phyloP scores from a whole-genome alignment of 2,888 invertebrate genomes.

The Microplitis manilae region DNA sequence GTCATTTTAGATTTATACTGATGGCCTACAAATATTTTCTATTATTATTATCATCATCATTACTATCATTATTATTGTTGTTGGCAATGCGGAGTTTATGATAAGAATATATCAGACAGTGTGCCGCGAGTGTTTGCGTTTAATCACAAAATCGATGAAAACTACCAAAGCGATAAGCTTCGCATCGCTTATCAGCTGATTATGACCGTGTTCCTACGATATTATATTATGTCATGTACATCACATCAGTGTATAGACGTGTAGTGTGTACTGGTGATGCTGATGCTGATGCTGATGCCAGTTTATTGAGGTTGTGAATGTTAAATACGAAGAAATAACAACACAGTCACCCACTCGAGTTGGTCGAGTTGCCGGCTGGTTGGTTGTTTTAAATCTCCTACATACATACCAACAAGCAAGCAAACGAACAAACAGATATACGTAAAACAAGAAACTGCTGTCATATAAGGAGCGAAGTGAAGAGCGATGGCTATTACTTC shows the following conservation, averaged over 20 bases:
- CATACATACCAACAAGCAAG: neutral
- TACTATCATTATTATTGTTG: neutral
- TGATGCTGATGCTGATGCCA: no score
- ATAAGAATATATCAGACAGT: conserved; percentile 35
- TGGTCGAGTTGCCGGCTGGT: no score
- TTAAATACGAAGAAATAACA: no score
- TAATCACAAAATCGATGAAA: conserved; percentile 36
- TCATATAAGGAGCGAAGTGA: conserved; percentile 38
- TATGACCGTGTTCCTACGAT: neutral
- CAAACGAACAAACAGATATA: conserved; percentile 9
- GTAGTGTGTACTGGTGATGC: no score
- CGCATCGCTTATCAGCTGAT: conserved; percentile 20
- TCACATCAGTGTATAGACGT: neutral
- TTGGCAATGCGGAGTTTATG: conserved; percentile 14
- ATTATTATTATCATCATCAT: neutral
- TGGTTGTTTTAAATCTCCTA: no score
- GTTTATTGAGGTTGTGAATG: neutral
- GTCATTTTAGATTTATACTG: neutral
- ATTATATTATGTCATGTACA: neutral
- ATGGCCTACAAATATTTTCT: neutral
- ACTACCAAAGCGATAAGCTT: conserved; percentile 39
- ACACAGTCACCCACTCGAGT: no score
- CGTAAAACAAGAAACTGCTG: conserved; percentile 18
- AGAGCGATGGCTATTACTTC: conserved; percentile 73
- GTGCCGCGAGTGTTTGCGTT: conserved; percentile 36